These are phyloP conservation scores for Anoura caudifer DNA, from an alignment of 2,113 vertebrate genomes.

Conservation along the genomic window DNA sequence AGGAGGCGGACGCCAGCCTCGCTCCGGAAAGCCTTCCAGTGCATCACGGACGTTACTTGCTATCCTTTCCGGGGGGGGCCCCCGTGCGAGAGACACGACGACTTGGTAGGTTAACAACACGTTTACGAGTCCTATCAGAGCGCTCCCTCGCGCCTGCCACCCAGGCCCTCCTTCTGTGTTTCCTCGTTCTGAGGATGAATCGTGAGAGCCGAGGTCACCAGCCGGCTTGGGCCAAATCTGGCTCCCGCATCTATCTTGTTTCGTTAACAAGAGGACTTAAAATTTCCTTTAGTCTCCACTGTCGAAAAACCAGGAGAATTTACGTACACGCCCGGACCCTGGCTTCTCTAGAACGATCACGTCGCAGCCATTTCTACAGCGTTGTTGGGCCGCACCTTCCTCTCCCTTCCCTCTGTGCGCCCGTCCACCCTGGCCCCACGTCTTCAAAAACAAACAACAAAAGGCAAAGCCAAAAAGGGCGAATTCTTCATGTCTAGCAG, in stretches of 20 bases:
- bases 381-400: accelerated
- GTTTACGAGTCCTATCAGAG: background rate
- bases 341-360: background rate
- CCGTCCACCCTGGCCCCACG: accelerated
- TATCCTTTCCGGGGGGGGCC: background rate
- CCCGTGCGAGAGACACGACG: background rate
- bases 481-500: background rate
- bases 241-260: background rate
- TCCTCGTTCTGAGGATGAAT: background rate
- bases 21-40: background rate
- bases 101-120: background rate
- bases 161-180: background rate
- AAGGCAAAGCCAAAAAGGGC: background rate
- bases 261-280: background rate
- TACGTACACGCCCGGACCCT: background rate
- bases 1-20: accelerated
- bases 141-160: background rate
- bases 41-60: background rate
- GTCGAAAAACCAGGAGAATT: background rate
- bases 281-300: background rate
- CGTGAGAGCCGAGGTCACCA: background rate
- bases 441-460: background rate
- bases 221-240: background rate
- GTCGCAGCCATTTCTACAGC: background rate
- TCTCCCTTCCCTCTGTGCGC: background rate